These are phyloP conservation scores for Pachyramphus minor DNA, from an alignment of 2,113 vertebrate genomes.

Conservation along the genomic window DNA sequence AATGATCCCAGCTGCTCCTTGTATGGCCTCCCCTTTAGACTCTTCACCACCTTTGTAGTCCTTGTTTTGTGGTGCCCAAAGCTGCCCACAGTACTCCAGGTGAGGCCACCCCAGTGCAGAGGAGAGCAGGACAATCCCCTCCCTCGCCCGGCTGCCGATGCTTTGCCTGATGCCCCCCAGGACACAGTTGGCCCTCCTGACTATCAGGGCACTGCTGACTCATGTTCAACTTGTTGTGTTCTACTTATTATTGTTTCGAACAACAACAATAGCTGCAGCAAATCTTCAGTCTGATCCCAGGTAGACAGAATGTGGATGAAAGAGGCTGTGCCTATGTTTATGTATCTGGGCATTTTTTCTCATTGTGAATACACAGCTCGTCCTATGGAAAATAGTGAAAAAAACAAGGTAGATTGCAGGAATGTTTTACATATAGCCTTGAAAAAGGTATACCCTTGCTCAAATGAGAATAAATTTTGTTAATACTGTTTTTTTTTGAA, in stretches of 20 bases:
- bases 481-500: not conserved
- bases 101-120: not conserved
- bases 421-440: not conserved
- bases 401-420: not conserved
- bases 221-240: not conserved
- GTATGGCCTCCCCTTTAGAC: not conserved
- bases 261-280: not conserved
- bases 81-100: accelerated
- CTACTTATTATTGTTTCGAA: not conserved
- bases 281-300: not conserved
- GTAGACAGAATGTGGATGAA: not conserved
- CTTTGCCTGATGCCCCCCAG: not conserved
- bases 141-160: accelerated
- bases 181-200: not conserved
- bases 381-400: not conserved
- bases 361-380: accelerated
- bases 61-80: not conserved
- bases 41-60: not conserved
- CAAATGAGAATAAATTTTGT: not conserved
- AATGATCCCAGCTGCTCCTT: not conserved
- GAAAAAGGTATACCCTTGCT: not conserved
- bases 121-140: not conserved
- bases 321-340: not conserved
- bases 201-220: not conserved
- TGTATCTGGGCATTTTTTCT: not conserved